Evolutionary conservation across 1,140 invertebrate species (phyloP).

Genomic region (Platorchestia sp.): DNA sequence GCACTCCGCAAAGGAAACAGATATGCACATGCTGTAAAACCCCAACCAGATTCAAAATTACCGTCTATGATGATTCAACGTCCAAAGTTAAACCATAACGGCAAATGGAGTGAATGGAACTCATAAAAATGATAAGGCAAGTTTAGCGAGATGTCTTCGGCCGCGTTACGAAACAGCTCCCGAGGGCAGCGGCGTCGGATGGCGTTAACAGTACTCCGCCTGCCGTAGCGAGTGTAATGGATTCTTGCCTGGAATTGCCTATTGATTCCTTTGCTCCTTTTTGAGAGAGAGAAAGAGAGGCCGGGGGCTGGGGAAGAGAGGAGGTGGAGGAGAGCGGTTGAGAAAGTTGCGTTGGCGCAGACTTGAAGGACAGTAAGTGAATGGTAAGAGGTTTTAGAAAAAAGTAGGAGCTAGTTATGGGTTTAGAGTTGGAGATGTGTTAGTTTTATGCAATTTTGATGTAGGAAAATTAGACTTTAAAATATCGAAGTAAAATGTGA

Average conservation of each 20-base stretch:
- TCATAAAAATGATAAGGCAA: background rate
- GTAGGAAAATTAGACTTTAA: no score
- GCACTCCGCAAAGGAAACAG: no score
- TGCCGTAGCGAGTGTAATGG: background rate
- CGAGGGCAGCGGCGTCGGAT: background rate
- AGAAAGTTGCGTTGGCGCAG: background rate
- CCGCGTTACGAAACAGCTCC: background rate
- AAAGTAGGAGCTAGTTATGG: background rate
- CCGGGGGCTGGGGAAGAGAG: background rate
- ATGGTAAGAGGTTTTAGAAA: background rate
- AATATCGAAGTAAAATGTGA: no score
- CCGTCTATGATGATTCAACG: background rate
- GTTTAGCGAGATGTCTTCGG: background rate
- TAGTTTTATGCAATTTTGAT: no score
- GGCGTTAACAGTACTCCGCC: background rate
- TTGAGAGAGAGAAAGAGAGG: background rate
- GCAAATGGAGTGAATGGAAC: background rate
- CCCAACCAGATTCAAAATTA: background rate
- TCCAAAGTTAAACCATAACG: background rate
- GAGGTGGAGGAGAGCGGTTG: background rate
- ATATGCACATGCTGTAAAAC: no score
- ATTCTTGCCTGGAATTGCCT: conserved; percentile 32
- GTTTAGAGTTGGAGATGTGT: background rate
- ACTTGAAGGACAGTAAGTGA: background rate
- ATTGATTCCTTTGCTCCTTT: conserved; percentile 43